Base-by-base conservation (phyloP, 2,113 vertebrate genomes). In the Callithrix jacchus region DNA sequence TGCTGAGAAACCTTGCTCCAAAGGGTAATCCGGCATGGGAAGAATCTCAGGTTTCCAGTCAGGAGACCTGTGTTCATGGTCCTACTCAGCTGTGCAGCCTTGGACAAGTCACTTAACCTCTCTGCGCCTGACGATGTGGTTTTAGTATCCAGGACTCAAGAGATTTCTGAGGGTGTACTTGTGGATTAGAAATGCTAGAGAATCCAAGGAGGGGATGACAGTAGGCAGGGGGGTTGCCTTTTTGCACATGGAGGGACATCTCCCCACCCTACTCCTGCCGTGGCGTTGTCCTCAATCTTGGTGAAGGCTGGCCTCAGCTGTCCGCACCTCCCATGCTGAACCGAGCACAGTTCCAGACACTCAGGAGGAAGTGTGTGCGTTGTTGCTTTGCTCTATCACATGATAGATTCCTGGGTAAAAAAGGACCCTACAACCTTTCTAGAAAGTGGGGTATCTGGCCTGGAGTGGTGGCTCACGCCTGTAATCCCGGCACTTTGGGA, bases 231-330 rank as follows among this genome's bases (percentile, higher is more conserved):
- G 14, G 8, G 56, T 81, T 81, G 90, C 77, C 18, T 70, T 40
- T 45, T 70, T 49, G 49, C 13, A 25, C 52, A 17, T 0, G 56
- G n/a, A 35, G 40, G 25, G 52, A 4, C n/a, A 1, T 30, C 13
- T n/a, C 45, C 23, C 18, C 10, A 18, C n/a, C 54, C 14, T 0
- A 0, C 8, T 8, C 20, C 27, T 16, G 18, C 37, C 10, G 1
- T 11, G 13, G 3, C 54, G n/a, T 20, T n/a, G 73, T 23, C 40
- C 56, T 56, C 12, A n/a, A 0, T 23, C 14, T 45, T 16, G 27
- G 30, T 58, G 54, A 45, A n/a, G 30, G 21, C 14, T 52, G 64
- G 71, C 14, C 32, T n/a, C 35, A 47, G 52, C 76, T 11, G 30
- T 37, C n/a, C n/a, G 37, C 37, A 12, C 18, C 20, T 37, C n/a